Base-by-base conservation (phyloP, 1,140 invertebrate genomes). In the Halictus rubicundus region DNA sequence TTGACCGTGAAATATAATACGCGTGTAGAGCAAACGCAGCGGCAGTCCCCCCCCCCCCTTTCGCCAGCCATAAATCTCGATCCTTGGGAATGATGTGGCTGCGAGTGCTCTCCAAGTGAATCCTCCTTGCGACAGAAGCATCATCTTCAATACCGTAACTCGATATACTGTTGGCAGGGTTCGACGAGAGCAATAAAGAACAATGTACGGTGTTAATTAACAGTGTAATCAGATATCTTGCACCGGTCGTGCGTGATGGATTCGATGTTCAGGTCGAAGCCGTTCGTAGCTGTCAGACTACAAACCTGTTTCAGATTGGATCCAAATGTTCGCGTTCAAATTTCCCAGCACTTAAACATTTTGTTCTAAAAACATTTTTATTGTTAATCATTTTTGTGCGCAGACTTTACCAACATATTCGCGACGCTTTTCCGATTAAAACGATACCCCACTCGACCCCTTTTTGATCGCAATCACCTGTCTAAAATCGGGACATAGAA, bases 1-100 rank as follows among this genome's bases (percentile, higher is more conserved):
- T 82, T 73, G 57, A 82, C 57, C 69, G 64, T 79, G 80, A 82
- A 82, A 79, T 79, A 73, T 79, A 82, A 79, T 71, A 82, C 14
- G 27, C 46, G 37, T 63, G 72, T 37, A 78, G 68, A 54, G 19
- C 46, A 60, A 27, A 63, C 57, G 23, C 32, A n/a, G 54, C 52
- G 54, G 75, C 32, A 3, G 32, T 3, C 32, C 5, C 32, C 32
- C 32, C 32, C 32, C 52, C 49, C 25, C 39, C 70, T 80, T 80
- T 80, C 70, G 69, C 25, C 27, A 37, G 37, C 54, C 63, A 68
- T 82, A 73, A 82, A 82, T 78, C 57, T 32, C 21, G 66, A 54
- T 65, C 69, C 21, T 23, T 1, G 19, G 37, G 25, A n/a, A 19
- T 16, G 46, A 68, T 6, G 21, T n/a, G 3, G 63, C 6, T 32